Evolutionary conservation across 2,888 invertebrate species (phyloP).

Genomic region (Caenorhabditis becei): DNA sequence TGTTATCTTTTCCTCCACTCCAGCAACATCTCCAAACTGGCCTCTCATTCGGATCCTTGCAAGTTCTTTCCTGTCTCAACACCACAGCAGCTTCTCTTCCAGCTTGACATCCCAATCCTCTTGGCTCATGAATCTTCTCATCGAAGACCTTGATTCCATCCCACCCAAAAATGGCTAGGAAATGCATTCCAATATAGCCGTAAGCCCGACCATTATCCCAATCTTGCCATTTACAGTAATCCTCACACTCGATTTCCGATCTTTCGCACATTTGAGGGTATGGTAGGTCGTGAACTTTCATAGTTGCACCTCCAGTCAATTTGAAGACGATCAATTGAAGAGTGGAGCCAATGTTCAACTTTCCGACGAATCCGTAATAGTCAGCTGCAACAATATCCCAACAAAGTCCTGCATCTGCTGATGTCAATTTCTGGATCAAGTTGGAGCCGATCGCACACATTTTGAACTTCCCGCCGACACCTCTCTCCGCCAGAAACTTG

Average conservation of each 20-base stretch:
- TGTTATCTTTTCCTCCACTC: slow-evolving; percentile 11
- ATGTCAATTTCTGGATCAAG: slow-evolving; percentile 7
- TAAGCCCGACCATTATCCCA: slow-evolving; percentile 51
- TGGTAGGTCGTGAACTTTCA: slow-evolving; percentile 41
- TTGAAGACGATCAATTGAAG: slow-evolving; percentile 16
- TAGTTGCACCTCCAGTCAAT: slow-evolving; percentile 36
- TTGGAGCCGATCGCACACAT: slow-evolving; percentile 47
- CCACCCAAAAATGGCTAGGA: slow-evolving; percentile 30
- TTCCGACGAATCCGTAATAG: slow-evolving; percentile 46
- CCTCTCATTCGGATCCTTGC: slow-evolving; percentile 28
- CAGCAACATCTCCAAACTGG: slow-evolving; percentile 34
- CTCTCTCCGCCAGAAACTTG: slow-evolving; percentile 20
- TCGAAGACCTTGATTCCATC: slow-evolving; percentile 42
- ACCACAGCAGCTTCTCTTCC: slow-evolving; percentile 54
- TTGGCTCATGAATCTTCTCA: slow-evolving; percentile 32
- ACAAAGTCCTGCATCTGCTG: slow-evolving; percentile 29
- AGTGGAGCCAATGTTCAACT: slow-evolving; percentile 25
- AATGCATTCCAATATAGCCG: slow-evolving; percentile 28
- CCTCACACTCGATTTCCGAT: slow-evolving; percentile 51
- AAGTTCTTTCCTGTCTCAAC: slow-evolving; percentile 43
- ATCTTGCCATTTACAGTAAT: slow-evolving; percentile 55
- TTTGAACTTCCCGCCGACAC: slow-evolving; percentile 32
- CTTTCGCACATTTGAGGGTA: slow-evolving; percentile 41
- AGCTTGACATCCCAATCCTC: slow-evolving; percentile 45
- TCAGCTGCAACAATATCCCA: slow-evolving; percentile 41